These are phyloP conservation scores for Drosophila gaucha DNA, from an alignment of 2,888 invertebrate genomes.

Conservation along the genomic window DNA sequence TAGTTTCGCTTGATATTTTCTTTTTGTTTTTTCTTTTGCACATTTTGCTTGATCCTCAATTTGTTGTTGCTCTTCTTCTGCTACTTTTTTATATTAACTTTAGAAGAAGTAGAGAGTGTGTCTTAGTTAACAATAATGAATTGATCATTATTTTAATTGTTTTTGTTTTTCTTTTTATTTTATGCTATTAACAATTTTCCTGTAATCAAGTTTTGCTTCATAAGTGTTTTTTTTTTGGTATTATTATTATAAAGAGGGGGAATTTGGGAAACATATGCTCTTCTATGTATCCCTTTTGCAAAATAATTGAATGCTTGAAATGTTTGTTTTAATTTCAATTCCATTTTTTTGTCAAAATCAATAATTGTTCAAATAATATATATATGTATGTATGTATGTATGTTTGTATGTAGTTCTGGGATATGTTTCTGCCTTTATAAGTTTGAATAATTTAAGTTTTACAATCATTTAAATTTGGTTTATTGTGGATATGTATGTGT, in stretches of 20 bases:
- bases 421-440: conserved; percentile 70
- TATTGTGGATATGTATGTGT: conserved; percentile 53
- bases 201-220: conserved; percentile 82
- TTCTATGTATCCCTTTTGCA: neutral
- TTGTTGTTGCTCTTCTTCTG: conserved; percentile 10
- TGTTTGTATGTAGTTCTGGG: conserved; percentile 38
- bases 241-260: conserved; percentile 23
- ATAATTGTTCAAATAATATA: conserved; percentile 36
- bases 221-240: conserved; percentile 53
- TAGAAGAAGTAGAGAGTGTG: conserved; percentile 46
- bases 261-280: conserved; percentile 9
- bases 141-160: conserved; percentile 31
- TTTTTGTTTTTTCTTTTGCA: conserved; percentile 53
- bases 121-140: conserved; percentile 56
- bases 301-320: conserved; percentile 11
- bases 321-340: conserved; percentile 4
- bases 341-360: conserved; percentile 1
- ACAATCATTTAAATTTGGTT: conserved; percentile 46
- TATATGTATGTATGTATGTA: neutral
- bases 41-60: conserved; percentile 67
- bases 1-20: conserved; percentile 78
- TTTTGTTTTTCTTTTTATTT: conserved; percentile 40
- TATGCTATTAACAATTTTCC: conserved; percentile 77
- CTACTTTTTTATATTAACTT: conserved; percentile 19
- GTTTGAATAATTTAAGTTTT: conserved; percentile 31